Conservation (phyloP, 92 coral and sea anemone genomes). For the Palythoa grandis region DNA sequence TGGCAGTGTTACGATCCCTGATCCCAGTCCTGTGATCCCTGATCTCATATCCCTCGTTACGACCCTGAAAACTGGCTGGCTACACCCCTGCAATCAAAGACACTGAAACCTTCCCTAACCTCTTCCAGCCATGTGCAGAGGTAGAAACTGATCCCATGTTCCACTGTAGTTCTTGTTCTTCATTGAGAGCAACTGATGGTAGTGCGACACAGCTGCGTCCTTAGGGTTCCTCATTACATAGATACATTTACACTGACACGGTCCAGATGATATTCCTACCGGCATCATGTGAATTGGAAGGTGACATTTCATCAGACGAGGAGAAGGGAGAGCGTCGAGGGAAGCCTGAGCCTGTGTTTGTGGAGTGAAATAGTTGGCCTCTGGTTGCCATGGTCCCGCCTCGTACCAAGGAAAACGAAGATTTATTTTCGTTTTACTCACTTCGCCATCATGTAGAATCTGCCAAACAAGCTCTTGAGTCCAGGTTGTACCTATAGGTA, state of each 20-base stretch:
- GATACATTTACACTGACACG: constrained; percentile 50
- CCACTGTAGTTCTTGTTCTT: constrained; percentile 44
- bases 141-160: constrained; percentile 66
- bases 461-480: constrained; percentile 63
- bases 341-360: neutral
- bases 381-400: neutral
- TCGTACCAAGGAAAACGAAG: constrained; percentile 37
- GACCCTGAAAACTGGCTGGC: too few species aligned
- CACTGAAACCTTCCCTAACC: constrained; percentile 11
- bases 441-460: constrained; percentile 47
- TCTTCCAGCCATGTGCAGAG: constrained; percentile 53
- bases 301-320: constrained; percentile 58
- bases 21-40: too few species aligned
- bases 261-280: constrained; percentile 5
- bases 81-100: too few species aligned
- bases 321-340: constrained; percentile 43
- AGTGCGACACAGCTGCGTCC: constrained; percentile 63
- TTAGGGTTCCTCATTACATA: constrained; percentile 70
- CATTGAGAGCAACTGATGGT: constrained; percentile 40
- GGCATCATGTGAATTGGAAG: constrained; percentile 50
- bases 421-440: constrained; percentile 19
- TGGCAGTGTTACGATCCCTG: too few species aligned
- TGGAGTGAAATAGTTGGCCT: constrained; percentile 5
- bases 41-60: too few species aligned
- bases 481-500: constrained; percentile 56